These are phyloP conservation scores for Caenorhabditis latens DNA, from an alignment of 1,140 invertebrate genomes.

Conservation along the genomic window DNA sequence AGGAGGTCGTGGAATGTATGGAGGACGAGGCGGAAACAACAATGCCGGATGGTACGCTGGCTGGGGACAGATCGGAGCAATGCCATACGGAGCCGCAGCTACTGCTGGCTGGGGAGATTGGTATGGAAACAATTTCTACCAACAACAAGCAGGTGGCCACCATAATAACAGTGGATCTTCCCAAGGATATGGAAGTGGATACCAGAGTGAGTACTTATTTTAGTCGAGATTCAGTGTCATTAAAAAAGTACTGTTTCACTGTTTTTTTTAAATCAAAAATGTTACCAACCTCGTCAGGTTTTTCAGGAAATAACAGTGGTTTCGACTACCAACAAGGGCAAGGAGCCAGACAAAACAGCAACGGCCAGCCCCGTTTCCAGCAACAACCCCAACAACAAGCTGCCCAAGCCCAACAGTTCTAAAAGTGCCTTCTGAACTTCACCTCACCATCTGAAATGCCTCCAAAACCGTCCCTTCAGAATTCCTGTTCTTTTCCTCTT, in stretches of 20 bases:
- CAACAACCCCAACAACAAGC: constrained; percentile 39
- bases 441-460: constrained; percentile 36
- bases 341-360: not conserved
- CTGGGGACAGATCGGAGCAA: constrained; percentile 59
- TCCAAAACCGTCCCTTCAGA: constrained; percentile 15
- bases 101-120: constrained; percentile 59
- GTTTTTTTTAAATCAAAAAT: not conserved
- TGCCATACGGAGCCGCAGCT: constrained; percentile 51
- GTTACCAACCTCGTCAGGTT: not conserved
- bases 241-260: not conserved
- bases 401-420: constrained; percentile 49
- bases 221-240: not conserved
- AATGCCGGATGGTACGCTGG: constrained; percentile 55
- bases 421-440: constrained; percentile 47
- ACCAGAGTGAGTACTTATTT: constrained; percentile 20
- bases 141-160: not conserved
- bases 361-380: constrained; percentile 27
- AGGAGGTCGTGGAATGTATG: constrained; percentile 51
- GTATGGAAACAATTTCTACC: constrained; percentile 47
- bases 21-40: constrained; percentile 58
- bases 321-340: constrained; percentile 40
- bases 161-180: constrained; percentile 17
- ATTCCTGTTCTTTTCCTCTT: constrained; percentile 16
- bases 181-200: constrained; percentile 53
- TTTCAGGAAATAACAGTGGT: constrained; percentile 34